These are phyloP conservation scores for Sphecodes monilicornis DNA, from an alignment of 2,888 invertebrate species.

Conservation along the genomic window DNA sequence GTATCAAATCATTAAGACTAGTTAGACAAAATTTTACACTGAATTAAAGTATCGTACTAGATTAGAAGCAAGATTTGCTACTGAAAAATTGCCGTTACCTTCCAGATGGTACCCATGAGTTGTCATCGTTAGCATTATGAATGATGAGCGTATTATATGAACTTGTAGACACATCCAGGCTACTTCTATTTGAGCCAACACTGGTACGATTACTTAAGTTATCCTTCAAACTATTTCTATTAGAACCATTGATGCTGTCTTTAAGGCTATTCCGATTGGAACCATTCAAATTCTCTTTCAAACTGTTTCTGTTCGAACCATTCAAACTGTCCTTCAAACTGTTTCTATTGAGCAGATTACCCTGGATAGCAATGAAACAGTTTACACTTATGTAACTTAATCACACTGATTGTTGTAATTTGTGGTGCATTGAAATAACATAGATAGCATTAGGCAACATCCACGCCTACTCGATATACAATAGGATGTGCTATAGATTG, in stretches of 20 bases:
- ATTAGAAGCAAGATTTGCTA: not conserved
- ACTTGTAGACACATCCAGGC: slow-evolving; percentile 90
- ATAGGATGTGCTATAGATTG: slow-evolving; percentile 7
- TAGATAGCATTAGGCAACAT: slow-evolving; percentile 16
- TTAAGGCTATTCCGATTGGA: slow-evolving; percentile 83
- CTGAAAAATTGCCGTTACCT: slow-evolving; percentile 72
- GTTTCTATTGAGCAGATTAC: slow-evolving; percentile 82
- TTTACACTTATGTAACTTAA: slow-evolving; percentile 45
- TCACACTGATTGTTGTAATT: slow-evolving; percentile 27
- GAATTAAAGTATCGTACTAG: not conserved
- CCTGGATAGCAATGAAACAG: slow-evolving; percentile 71
- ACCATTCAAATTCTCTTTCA: slow-evolving; percentile 82
- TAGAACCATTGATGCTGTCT: slow-evolving; percentile 83
- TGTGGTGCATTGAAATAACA: slow-evolving; percentile 27
- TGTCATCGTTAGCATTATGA: slow-evolving; percentile 90
- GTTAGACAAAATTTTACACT: slow-evolving; percentile 13
- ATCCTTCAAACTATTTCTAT: slow-evolving; percentile 86
- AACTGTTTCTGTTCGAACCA: slow-evolving; percentile 82
- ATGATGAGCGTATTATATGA: slow-evolving; percentile 94
- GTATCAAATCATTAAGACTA: slow-evolving; percentile 9
- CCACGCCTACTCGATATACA: not conserved
- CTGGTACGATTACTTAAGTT: slow-evolving; percentile 88
- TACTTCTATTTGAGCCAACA: slow-evolving; percentile 88
- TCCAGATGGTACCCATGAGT: slow-evolving; percentile 88
- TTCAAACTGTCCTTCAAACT: slow-evolving; percentile 82